These are phyloP conservation scores for Coracias cyanogaster DNA, from an alignment of 2,797 vertebrate genomes.

Conservation along the genomic window DNA sequence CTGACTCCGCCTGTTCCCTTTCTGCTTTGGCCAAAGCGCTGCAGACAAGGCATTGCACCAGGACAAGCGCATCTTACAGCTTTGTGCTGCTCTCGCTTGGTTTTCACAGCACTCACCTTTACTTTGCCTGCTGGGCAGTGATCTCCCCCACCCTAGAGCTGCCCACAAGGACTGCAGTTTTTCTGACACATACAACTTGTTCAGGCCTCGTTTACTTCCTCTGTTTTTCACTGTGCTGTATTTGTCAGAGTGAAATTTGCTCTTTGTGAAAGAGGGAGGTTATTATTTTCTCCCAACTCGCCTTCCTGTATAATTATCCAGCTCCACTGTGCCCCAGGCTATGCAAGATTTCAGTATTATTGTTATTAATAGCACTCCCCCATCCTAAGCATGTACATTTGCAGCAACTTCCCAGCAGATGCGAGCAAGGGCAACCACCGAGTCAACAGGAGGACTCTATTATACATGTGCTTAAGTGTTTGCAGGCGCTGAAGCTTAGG, in stretches of 20 bases:
- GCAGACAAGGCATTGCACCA: not conserved
- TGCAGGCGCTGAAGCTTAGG: not conserved
- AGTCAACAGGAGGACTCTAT: not conserved
- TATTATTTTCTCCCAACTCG: not conserved
- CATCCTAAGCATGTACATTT: not conserved
- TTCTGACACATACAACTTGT: not conserved
- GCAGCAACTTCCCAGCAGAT: not conserved
- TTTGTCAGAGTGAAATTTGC: not conserved
- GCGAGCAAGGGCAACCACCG: not conserved
- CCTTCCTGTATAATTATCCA: not conserved
- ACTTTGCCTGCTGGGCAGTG: not conserved
- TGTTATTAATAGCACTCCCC: constrained; percentile 10
- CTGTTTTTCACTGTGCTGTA: not conserved
- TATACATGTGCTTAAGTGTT: not conserved
- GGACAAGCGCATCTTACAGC: not conserved
- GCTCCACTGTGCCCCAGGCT: not conserved
- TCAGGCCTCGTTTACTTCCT: not conserved
- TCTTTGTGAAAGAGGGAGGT: not conserved
- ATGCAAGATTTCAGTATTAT: not conserved
- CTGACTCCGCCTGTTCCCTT: not conserved
- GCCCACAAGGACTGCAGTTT: not conserved
- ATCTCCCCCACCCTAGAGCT: not conserved
- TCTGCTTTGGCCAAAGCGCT: not conserved
- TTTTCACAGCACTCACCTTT: not conserved
- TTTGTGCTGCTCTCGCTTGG: not conserved